These are phyloP conservation scores for Callospermophilus lateralis DNA, from an alignment of 2,113 vertebrate species.

Conservation along the genomic window DNA sequence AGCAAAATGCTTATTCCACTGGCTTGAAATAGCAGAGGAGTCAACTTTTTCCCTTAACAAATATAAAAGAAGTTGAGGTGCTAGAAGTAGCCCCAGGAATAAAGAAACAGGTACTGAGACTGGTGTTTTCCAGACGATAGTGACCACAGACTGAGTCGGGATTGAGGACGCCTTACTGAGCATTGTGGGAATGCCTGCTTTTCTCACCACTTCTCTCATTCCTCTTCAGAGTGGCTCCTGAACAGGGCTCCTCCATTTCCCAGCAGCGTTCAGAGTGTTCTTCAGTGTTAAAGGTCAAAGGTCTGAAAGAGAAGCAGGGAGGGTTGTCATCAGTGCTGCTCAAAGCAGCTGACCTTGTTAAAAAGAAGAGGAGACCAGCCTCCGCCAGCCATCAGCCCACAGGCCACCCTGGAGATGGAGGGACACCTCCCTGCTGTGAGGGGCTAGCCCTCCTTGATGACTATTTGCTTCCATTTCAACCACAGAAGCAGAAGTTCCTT, in stretches of 20 bases:
- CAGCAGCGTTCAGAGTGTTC: neutral
- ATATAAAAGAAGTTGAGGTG: constrained; percentile 46
- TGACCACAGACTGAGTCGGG: neutral
- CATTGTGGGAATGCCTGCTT: neutral
- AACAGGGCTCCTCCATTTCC: neutral
- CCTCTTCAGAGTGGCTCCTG: neutral
- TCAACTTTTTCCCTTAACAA: neutral
- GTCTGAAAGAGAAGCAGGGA: neutral
- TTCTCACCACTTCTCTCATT: neutral
- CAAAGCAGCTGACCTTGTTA: neutral
- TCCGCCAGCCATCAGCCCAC: neutral
- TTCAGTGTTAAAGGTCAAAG: neutral
- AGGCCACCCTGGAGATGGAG: neutral
- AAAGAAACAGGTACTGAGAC: neutral
- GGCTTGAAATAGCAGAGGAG: neutral
- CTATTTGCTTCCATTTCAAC: neutral
- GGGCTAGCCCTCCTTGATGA: neutral
- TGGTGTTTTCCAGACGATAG: constrained; percentile 8
- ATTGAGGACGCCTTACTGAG: neutral
- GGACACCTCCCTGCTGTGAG: neutral
- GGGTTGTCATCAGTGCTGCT: neutral
- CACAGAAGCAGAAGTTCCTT: neutral
- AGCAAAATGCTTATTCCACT: neutral
- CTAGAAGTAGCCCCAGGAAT: constrained; percentile 32
- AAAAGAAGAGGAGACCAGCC: neutral